These are phyloP conservation scores for Agrilus mali DNA, from an alignment of 2,888 invertebrate genomes.

Conservation along the genomic window DNA sequence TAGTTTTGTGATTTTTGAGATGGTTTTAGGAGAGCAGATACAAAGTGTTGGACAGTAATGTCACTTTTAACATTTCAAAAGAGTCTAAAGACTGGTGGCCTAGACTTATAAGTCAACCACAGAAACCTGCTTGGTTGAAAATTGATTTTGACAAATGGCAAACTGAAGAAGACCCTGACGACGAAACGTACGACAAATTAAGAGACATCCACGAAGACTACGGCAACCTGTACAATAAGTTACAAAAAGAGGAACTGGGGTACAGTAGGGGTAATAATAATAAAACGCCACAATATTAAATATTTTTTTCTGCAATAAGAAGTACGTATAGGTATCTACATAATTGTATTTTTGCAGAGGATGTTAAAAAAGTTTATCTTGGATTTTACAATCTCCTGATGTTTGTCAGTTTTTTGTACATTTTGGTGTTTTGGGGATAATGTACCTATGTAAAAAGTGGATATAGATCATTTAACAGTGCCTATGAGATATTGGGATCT, in stretches of 20 bases:
- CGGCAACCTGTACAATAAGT: slow-evolving; percentile 58
- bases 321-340: not conserved
- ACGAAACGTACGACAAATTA: slow-evolving; percentile 52
- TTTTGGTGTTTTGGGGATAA: slow-evolving; percentile 59
- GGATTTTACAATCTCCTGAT: slow-evolving; percentile 82
- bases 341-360: slow-evolving; percentile 43
- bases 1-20: not conserved
- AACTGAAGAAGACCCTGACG: slow-evolving; percentile 58
- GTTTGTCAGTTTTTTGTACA: slow-evolving; percentile 72
- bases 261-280: slow-evolving; percentile 65
- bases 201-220: slow-evolving; percentile 65
- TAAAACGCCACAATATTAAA: not conserved
- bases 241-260: slow-evolving; percentile 66
- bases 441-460: slow-evolving; percentile 67
- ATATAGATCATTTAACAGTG: slow-evolving; percentile 51
- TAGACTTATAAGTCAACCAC: slow-evolving; percentile 62
- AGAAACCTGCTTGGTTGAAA: slow-evolving; percentile 86
- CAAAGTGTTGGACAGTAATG: slow-evolving; percentile 59
- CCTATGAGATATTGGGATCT: slow-evolving; percentile 61
- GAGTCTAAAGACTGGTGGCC: slow-evolving; percentile 67
- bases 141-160: slow-evolving; percentile 89
- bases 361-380: slow-evolving; percentile 71
- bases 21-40: slow-evolving; percentile 38
- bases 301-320: not conserved
- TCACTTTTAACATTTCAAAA: slow-evolving; percentile 66